Percentiles rank a stretch among this genome's conserved stretches.
Conservation (phyloP, 1,140 invertebrate genomes). For the Drosophila repletoides region DNA sequence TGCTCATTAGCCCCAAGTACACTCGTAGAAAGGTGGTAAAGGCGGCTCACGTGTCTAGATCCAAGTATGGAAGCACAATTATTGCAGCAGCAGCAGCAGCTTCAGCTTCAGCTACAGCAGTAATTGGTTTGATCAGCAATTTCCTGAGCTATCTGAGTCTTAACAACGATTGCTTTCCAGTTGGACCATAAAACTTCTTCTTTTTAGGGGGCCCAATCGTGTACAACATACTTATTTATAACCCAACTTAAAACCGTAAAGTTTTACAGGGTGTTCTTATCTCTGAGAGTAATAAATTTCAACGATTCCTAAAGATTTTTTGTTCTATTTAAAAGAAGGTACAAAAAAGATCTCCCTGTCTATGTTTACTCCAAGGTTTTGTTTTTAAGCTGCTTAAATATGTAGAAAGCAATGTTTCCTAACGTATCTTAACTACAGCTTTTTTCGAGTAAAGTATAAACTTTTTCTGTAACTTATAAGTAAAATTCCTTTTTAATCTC, state of each 20-base stretch:
- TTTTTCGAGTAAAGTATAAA: no score
- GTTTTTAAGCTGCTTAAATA: no score
- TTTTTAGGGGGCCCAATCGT: conserved; percentile 6
- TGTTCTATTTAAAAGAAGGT: no score
- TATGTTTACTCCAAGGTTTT: no score
- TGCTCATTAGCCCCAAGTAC: conserved; percentile 46
- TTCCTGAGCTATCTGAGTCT: not conserved
- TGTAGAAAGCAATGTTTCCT: no score
- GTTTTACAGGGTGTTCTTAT: not conserved
- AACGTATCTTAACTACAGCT: no score
- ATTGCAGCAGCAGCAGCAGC: no score
- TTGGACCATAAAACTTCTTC: conserved; percentile 1
- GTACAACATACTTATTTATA: conserved; percentile 8
- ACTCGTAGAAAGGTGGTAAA: conserved; percentile 32
- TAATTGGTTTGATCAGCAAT: conserved; percentile 37
- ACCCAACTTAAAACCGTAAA: not conserved
- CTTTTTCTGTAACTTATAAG: no score
- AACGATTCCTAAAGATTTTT: no score
- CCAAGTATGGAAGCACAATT: not conserved
- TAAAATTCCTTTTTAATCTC: no score
- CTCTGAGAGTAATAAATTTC: no score
- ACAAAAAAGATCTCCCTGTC: no score
- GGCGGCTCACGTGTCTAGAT: not conserved
- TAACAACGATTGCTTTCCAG: not conserved
- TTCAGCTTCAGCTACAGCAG: conserved; percentile 1